phyloP scores from a whole-genome alignment of 2,113 vertebrate species.

The Rhinopomastus cyanomelas region DNA sequence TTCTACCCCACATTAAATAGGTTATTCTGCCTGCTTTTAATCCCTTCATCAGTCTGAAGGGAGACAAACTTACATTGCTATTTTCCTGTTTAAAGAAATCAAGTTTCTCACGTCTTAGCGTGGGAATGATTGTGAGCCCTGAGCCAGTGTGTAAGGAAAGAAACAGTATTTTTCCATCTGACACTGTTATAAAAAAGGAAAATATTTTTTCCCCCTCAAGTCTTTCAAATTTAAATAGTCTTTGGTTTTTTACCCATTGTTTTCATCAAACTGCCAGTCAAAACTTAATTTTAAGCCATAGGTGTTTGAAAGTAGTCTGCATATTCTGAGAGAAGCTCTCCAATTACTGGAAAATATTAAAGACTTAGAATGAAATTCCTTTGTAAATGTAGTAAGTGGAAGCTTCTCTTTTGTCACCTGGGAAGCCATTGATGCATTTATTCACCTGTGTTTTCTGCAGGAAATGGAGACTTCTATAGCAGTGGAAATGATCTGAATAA shows the following conservation, averaged over 20 bases:
- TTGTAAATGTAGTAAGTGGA: neutral
- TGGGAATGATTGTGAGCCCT: neutral
- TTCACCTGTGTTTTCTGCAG: slow-evolving; percentile 67
- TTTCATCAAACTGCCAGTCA: neutral
- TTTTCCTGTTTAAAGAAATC: neutral
- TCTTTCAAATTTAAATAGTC: neutral
- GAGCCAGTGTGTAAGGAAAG: neutral
- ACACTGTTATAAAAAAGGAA: neutral
- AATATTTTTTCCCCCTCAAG: fast-evolving
- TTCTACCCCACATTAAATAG: neutral
- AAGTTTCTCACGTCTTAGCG: neutral
- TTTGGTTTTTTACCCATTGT: neutral
- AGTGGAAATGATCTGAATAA: slow-evolving; percentile 94
- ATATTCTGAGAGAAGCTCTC: neutral
- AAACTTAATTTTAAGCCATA: neutral
- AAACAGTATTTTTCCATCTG: neutral
- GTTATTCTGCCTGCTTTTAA: neutral
- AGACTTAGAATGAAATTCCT: neutral
- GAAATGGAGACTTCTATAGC: slow-evolving; percentile 89
- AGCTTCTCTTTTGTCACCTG: neutral
- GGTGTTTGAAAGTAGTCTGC: neutral
- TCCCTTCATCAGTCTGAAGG: neutral
- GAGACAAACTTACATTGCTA: neutral
- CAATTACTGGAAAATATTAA: neutral
- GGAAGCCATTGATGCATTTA: neutral